Evolutionary conservation across 2,888 invertebrate species (phyloP).

Genomic region (Callosobruchus maculatus): DNA sequence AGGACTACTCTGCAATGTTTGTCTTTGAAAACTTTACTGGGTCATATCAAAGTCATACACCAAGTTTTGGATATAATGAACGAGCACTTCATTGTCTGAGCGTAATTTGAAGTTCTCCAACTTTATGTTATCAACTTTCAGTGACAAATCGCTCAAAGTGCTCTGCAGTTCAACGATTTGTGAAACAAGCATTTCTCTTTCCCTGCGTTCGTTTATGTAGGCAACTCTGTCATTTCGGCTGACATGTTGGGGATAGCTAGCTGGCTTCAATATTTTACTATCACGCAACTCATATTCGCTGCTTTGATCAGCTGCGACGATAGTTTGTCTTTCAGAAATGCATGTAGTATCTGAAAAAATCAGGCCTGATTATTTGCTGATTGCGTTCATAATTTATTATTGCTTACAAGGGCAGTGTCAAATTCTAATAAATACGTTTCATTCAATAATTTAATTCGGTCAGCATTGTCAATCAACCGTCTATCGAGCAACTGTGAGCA

Average conservation of each 20-base stretch:
- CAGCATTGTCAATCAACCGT: no score
- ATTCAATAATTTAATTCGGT: no score
- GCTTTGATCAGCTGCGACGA: not conserved
- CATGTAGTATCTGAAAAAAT: not conserved
- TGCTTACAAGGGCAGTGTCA: no score
- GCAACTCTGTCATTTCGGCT: not conserved
- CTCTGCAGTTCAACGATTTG: not conserved
- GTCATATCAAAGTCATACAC: not conserved
- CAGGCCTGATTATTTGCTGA: no score
- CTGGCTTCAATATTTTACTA: not conserved
- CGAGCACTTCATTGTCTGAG: not conserved
- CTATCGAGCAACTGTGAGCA: no score
- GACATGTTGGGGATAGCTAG: not conserved
- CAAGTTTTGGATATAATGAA: not conserved
- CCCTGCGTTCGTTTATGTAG: not conserved
- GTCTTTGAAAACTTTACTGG: not conserved
- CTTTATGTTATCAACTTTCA: not conserved
- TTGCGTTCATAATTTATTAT: no score
- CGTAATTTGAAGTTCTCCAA: not conserved
- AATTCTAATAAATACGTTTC: no score
- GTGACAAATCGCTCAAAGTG: conserved; percentile 1
- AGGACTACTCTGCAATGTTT: not conserved
- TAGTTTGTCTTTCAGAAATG: not conserved
- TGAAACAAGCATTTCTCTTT: not conserved
- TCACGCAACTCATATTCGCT: not conserved